Percentiles rank a stretch among this genome's conserved stretches.
phyloP scores from a whole-genome alignment of 2,797 vertebrate species.

The Podarcis siculus region DNA sequence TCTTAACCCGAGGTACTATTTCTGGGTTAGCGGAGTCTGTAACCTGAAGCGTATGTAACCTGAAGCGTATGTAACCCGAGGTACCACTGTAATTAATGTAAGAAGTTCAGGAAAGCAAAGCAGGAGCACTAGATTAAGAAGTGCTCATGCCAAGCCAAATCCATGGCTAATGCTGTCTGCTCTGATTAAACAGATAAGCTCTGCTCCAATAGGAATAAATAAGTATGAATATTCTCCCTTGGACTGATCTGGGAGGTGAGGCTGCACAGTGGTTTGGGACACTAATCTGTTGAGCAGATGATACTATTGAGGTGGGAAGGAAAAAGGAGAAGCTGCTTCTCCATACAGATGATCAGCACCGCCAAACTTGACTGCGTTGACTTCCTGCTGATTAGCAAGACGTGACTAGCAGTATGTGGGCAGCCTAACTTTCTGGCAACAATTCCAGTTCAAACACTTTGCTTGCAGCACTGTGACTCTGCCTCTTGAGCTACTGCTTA shows the following conservation, averaged over 20 bases:
- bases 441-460: neutral
- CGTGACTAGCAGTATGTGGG: neutral
- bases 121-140: neutral
- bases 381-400: neutral
- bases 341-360: neutral
- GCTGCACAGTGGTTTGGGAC: neutral
- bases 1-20: too few relatives aligned
- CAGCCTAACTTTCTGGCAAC: neutral
- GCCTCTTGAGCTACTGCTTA: neutral
- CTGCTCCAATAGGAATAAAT: neutral
- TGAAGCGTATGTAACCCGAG: too few relatives aligned
- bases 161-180: neutral
- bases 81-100: neutral
- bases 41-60: too few relatives aligned
- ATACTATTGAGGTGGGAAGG: neutral
- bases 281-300: neutral
- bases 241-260: neutral
- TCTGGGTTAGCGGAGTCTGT: too few relatives aligned
- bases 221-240: neutral
- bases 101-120: neutral
- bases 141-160: neutral
- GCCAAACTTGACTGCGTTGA: neutral
- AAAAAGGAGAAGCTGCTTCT: neutral
- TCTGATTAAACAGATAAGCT: neutral
- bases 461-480: neutral